These are phyloP conservation scores for Sebastes cheni DNA, from an alignment of 2,797 vertebrate genomes.

Conservation along the genomic window DNA sequence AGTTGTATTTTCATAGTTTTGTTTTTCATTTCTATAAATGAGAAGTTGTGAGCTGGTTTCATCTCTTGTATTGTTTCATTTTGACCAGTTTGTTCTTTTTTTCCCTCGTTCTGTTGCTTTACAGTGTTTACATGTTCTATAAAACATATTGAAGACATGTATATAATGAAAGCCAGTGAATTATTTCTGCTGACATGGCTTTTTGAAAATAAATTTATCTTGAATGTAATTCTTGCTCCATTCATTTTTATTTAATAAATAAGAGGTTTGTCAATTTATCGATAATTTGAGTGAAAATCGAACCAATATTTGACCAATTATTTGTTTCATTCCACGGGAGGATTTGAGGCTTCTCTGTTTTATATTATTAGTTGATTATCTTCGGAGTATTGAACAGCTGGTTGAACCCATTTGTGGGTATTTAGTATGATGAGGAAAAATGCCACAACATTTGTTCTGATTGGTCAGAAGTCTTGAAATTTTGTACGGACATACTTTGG, in stretches of 20 bases:
- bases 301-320: not conserved
- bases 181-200: not conserved
- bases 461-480: too few relatives aligned
- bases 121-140: not conserved
- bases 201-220: constrained; percentile 45
- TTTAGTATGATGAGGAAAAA: too few relatives aligned
- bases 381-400: not conserved
- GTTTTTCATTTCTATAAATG: not conserved
- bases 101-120: not conserved
- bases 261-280: not conserved
- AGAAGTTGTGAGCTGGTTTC: not conserved
- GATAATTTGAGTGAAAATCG: not conserved
- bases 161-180: not conserved
- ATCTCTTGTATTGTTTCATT: not conserved
- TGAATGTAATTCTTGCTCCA: not conserved
- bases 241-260: not conserved
- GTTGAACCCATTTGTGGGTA: not conserved
- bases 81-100: not conserved
- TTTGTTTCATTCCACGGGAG: not conserved
- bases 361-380: not conserved
- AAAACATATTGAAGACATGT: not conserved
- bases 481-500: too few relatives aligned
- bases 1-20: not conserved
- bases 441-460: too few relatives aligned
- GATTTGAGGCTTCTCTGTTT: not conserved